Evolutionary conservation across 1,140 invertebrate genomes (phyloP), one percentile per base, ranked within the genome.

Genomic region (Gonioctena quinquepunctata): DNA sequence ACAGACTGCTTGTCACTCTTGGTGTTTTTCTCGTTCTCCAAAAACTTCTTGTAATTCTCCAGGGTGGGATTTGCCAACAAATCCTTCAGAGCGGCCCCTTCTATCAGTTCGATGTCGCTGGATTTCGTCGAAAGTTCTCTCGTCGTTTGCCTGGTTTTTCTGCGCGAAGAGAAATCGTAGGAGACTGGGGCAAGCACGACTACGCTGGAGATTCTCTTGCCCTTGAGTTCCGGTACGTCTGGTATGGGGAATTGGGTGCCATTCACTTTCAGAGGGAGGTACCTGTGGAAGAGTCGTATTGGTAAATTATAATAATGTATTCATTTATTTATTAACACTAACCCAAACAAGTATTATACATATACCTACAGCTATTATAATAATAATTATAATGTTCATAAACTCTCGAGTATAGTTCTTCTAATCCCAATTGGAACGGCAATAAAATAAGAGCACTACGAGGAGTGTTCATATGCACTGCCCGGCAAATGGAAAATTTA

Each of bases 231-330:
- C 2, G 89, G 87, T 19, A 89, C 89, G 77, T 93, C 90, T 2
- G 93, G 92, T 27, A 94, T 87, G 6, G 93, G 93, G 77, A 94
- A 94, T 62, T 92, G 90, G n/a, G 92, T 89, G 0, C 93, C 93
- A 73, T 88, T 93, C 23, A 94, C 90, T 87, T 94, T 94, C 22
- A 94, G 83, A 1, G 93, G 93, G 28, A 94, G 82, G 81, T 94
- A 94, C 67, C 92, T 87, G 33, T n/a, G 16, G 22, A 71, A 70
- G 18, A 16, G 13, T 18, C 6, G 16, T 6, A 52, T 13, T 0
- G 8, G 16, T 52, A 16, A 18, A 52, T 13, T 52, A 52, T 2
- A 18, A 52, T 42, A n/a, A 11, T 42, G 16, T 42, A 11, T 42
- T 42, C 16, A 1, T 11, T 42, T 42, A 42, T 42, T 42, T 42